A percentile compares a stretch with the other conserved stretches of the same genome.
phyloP scores from a whole-genome alignment of 2,888 invertebrate genomes.

The Drosophila cognata region DNA sequence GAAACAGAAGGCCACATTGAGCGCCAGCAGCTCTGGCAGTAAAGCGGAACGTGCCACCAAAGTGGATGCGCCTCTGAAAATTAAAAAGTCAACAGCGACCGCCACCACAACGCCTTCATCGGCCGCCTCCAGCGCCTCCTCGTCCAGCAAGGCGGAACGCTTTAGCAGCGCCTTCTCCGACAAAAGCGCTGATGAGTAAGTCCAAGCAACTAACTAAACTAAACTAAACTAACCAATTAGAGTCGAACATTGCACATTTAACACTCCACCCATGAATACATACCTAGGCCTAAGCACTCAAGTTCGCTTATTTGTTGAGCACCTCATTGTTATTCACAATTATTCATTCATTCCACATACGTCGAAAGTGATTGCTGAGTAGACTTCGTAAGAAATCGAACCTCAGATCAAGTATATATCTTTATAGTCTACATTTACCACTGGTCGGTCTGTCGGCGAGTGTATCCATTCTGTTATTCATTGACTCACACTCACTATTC shows the following conservation, averaged over 20 bases:
- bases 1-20: slow-evolving; percentile 54
- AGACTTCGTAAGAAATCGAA: neutral
- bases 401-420: neutral
- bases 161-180: slow-evolving; percentile 74
- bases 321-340: neutral
- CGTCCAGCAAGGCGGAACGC: slow-evolving; percentile 68
- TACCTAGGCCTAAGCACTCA: neutral
- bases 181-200: slow-evolving; percentile 83
- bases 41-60: slow-evolving; percentile 54
- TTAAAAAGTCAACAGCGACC: slow-evolving; percentile 38
- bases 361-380: neutral
- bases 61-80: slow-evolving; percentile 48
- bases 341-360: neutral
- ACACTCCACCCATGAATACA: slow-evolving; percentile 4
- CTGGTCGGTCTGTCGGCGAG: neutral
- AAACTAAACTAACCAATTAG: slow-evolving; percentile 12
- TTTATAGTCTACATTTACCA: neutral
- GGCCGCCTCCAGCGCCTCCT: slow-evolving; percentile 60
- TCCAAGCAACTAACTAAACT: slow-evolving; percentile 29
- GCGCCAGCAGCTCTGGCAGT: slow-evolving; percentile 24
- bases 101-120: slow-evolving; percentile 41
- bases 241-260: slow-evolving; percentile 15
- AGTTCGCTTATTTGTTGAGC: neutral
- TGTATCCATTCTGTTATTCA: neutral
- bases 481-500: neutral